Conservation (phyloP, 2,113 vertebrate genomes). For the crab-eating macaque (Macaca fascicularis) region DNA sequence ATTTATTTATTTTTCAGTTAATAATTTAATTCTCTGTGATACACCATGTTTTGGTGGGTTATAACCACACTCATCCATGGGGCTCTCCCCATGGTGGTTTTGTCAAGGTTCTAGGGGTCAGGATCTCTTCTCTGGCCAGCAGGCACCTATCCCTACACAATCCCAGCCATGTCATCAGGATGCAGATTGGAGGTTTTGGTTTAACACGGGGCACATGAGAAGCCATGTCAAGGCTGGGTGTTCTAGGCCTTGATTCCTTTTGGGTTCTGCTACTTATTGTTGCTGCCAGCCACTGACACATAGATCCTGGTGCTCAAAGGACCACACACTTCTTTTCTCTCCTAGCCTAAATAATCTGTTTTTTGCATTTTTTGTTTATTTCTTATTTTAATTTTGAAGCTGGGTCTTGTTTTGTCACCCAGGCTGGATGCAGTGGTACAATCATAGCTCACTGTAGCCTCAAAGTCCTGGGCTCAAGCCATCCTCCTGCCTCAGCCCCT, state of each 20-base stretch:
- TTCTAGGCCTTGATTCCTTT: background rate
- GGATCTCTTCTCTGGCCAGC: no score
- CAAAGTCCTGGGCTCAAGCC: no score
- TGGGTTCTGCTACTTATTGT: background rate
- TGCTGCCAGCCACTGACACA: background rate
- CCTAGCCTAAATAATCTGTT: background rate
- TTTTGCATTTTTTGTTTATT: no score
- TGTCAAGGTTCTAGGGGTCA: background rate
- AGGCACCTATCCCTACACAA: background rate
- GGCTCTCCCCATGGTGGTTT: background rate
- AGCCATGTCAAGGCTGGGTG: background rate
- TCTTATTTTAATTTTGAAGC: no score
- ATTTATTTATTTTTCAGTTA: constrained; percentile 36
- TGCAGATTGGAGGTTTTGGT: background rate
- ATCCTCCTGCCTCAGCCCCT: no score
- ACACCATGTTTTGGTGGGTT: background rate
- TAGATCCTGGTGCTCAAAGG: background rate
- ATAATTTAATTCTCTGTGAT: background rate
- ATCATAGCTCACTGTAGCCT: no score
- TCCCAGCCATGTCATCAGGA: background rate
- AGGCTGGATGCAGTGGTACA: no score
- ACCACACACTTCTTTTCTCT: background rate
- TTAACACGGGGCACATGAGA: background rate
- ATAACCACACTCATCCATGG: background rate
- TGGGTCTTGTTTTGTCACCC: no score